A percentile compares a stretch with the other conserved stretches of the same genome.
Conservation (phyloP, 2,113 vertebrate species). For the Tursiops truncatus region DNA sequence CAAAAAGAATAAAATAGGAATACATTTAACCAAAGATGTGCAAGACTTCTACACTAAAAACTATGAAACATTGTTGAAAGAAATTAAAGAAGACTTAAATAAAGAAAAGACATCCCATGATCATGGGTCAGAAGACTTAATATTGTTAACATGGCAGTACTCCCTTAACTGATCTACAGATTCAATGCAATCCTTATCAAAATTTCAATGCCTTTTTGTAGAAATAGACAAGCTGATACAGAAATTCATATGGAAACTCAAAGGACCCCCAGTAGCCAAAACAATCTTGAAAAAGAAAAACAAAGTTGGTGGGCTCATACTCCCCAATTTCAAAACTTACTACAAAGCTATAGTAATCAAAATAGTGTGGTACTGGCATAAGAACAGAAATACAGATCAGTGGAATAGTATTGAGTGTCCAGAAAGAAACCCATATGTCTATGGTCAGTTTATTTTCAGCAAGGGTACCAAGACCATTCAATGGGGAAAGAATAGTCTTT, state of each 20-base stretch:
- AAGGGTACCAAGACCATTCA: background rate
- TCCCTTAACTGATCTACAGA: background rate
- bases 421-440: background rate
- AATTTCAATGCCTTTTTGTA: background rate
- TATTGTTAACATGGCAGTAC: background rate
- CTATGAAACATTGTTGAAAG: background rate
- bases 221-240: background rate
- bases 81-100: background rate
- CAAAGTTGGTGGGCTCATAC: background rate
- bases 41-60: background rate
- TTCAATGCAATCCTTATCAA: background rate
- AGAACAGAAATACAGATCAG: background rate
- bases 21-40: background rate
- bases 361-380: background rate
- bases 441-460: background rate
- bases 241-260: background rate
- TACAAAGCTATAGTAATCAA: background rate
- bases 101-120: background rate
- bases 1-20: constrained; percentile 7
- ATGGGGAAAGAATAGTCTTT: background rate
- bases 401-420: background rate
- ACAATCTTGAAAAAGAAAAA: background rate
- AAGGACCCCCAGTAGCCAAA: background rate
- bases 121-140: background rate
- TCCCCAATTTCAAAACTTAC: background rate